Base-by-base conservation (phyloP, 2,888 invertebrate species). In the Cenopis cana region DNA sequence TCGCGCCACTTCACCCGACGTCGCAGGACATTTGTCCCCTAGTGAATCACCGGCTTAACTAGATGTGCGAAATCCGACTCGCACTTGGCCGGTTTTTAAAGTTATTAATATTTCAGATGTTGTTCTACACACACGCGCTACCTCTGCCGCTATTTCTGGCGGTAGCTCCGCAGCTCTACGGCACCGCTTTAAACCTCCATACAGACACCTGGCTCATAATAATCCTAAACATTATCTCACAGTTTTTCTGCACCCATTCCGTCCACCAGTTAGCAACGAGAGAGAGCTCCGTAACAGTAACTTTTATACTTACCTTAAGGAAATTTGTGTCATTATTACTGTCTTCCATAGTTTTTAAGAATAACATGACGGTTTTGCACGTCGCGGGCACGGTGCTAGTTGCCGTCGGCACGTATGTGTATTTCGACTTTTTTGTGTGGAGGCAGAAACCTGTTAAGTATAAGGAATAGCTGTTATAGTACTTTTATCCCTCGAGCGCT, bases 261-360 rank as follows among this genome's bases (percentile, higher is more conserved):
- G 93, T 93, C 54, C 90, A 93, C 52, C 79, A 87, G 33, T 75
- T 93, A 54, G 92, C 91, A 0, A 89, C 93, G 2, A 89, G 81
- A 72, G 91, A 93, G 75, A 86, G 86, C 2, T 86, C 91, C 0
- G 90, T 90, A 0, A 93, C 92, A 0, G 89, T 93, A 0, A 89
- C 91, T 17, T 91, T 92, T 76, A 89, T 93, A 76, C 73, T 93
- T 49, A 93, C 93, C 49, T 62, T 93, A 72, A 86, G 93, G 71
- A 93, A 90, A 69, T 93, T 93, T 78, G 73, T 87, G 0, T 93
- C 93, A 6, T 75, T 93, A 1, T 59, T 93, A 59, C 82, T 93
- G 76, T 93, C 93, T 0, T 84, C 90, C 0, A 5, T 92, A 79
- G 81, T 91, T 76, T 93, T 93, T 86, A 92, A 92, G 80, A 93